Evolutionary conservation across 2,888 invertebrate genomes (phyloP).

Genomic region (Hypselothyrea guttata): DNA sequence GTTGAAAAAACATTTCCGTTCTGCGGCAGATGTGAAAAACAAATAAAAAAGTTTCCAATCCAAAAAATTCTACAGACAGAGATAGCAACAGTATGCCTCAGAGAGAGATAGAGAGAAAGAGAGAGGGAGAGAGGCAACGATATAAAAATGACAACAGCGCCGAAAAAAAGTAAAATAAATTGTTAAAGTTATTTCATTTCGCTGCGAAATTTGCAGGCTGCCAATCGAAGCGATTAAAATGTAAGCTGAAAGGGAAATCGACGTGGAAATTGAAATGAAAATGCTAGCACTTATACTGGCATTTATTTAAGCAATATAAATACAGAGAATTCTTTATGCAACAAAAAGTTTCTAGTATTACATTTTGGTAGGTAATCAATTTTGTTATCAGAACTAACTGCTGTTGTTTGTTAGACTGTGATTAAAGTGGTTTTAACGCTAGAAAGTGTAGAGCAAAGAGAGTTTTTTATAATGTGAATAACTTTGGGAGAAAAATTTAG

Average conservation of each 20-base stretch:
- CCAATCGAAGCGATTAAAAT: constrained; percentile 48
- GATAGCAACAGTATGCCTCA: constrained; percentile 37
- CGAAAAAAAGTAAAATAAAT: constrained; percentile 20
- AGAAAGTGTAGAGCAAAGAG: too few species aligned
- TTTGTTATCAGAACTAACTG: too few species aligned
- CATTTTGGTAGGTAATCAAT: too few species aligned
- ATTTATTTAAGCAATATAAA: too few species aligned
- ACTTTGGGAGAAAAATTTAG: too few species aligned
- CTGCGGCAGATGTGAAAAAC: constrained; percentile 63
- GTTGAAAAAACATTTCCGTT: constrained; percentile 68
- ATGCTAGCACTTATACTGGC: constrained; percentile 3
- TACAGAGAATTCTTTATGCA: too few species aligned
- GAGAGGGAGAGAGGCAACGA: too few species aligned
- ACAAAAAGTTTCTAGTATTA: too few species aligned
- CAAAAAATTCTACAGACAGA: constrained; percentile 4
- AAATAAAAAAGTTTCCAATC: constrained; percentile 33
- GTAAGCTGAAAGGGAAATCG: constrained; percentile 25
- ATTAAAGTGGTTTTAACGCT: too few species aligned
- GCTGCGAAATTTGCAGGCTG: constrained; percentile 27
- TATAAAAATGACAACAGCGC: constrained; percentile 17
- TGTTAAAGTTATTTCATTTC: constrained; percentile 43
- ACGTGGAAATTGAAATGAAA: constrained; percentile 8
- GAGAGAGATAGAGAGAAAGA: constrained; percentile 6
- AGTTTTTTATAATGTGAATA: too few species aligned
- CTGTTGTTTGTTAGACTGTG: too few species aligned